phyloP scores from a whole-genome alignment of 1,140 invertebrate species.

The Plectrocnemia conspersa region DNA sequence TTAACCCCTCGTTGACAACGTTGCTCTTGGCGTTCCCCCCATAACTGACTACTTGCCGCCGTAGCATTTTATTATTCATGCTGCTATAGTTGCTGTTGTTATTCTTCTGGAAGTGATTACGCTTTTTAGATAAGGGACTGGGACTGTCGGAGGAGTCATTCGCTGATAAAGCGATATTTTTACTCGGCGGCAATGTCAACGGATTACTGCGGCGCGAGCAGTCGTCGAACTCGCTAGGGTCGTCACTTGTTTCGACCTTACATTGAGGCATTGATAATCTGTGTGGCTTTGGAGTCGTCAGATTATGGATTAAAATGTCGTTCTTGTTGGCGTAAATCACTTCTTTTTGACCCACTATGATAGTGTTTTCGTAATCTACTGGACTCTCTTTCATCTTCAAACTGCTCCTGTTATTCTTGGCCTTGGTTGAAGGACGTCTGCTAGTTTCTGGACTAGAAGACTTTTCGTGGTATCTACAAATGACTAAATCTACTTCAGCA shows the following conservation, averaged over 20 bases:
- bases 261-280: slow-evolving; percentile 31
- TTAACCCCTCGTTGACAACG: slow-evolving; percentile 28
- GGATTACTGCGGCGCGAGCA: slow-evolving; percentile 38
- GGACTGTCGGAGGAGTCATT: slow-evolving; percentile 29
- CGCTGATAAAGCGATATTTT: slow-evolving; percentile 20
- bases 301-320: slow-evolving; percentile 37
- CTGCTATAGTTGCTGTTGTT: slow-evolving; percentile 54
- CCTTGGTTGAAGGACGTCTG: slow-evolving; percentile 41
- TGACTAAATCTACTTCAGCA: slow-evolving; percentile 69
- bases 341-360: slow-evolving; percentile 51
- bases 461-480: slow-evolving; percentile 50
- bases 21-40: slow-evolving; percentile 44
- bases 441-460: slow-evolving; percentile 36
- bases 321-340: slow-evolving; percentile 44
- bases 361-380: slow-evolving; percentile 64
- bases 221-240: slow-evolving; percentile 32
- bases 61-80: slow-evolving; percentile 55
- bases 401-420: slow-evolving; percentile 33
- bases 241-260: slow-evolving; percentile 9
- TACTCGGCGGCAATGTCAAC: slow-evolving; percentile 32
- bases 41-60: slow-evolving; percentile 52
- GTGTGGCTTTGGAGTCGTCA: slow-evolving; percentile 36
- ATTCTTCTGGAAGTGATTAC: slow-evolving; percentile 57
- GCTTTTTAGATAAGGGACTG: slow-evolving; percentile 40
- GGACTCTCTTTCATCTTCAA: slow-evolving; percentile 58